These are phyloP conservation scores for Drosophila asahinai DNA, from an alignment of 1,140 invertebrate species.

Conservation along the genomic window DNA sequence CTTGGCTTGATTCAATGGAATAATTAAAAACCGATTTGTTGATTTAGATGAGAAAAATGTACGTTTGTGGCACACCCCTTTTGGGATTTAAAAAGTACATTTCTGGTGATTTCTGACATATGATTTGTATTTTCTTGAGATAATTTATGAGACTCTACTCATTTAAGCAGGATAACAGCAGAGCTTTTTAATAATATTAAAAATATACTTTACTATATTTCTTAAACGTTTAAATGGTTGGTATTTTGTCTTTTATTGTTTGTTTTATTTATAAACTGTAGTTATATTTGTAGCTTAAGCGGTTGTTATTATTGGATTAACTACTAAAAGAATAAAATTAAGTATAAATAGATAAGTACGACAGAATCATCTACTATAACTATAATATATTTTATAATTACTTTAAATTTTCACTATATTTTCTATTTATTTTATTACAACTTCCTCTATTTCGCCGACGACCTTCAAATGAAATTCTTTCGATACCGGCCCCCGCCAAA, in stretches of 20 bases:
- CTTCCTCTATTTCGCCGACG: slow-evolving; percentile 11
- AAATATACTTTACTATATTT: no score
- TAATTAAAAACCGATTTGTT: slow-evolving; percentile 20
- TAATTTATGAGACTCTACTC: background rate
- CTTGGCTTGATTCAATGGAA: background rate
- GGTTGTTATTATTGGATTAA: no score
- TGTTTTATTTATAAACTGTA: no score
- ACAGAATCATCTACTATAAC: background rate
- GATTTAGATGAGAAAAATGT: slow-evolving; percentile 2
- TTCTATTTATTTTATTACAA: background rate
- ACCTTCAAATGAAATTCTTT: slow-evolving; percentile 65
- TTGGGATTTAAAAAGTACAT: background rate
- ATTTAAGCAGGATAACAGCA: background rate
- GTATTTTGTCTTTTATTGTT: no score
- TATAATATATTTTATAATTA: background rate
- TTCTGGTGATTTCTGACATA: background rate
- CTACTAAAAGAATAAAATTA: background rate
- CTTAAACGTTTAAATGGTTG: no score
- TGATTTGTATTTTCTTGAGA: background rate
- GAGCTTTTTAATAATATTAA: no score
- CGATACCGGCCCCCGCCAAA: slow-evolving; percentile 3
- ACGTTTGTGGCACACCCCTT: slow-evolving; percentile 1
- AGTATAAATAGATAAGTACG: no score
- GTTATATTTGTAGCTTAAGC: no score
- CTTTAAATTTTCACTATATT: background rate